Conservation (phyloP, 2,797 vertebrate species). For the Pangasius djambal region DNA sequence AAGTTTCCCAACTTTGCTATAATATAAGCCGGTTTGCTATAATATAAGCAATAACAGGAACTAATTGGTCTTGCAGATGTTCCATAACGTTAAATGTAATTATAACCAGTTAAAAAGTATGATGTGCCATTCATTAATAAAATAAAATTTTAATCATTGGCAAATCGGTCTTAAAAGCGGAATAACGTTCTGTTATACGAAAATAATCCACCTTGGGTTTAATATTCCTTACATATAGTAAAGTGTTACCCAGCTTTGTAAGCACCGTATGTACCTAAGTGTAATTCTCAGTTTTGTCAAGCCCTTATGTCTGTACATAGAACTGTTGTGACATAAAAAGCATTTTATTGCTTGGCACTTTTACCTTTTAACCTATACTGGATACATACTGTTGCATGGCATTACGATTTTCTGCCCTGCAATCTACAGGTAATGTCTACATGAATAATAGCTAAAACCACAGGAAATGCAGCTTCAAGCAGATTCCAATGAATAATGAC, state of each 20-base stretch:
- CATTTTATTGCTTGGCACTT: neutral
- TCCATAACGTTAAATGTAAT: neutral
- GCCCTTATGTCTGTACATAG: neutral
- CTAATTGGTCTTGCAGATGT: neutral
- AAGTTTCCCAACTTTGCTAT: no score
- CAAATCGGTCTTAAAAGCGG: neutral
- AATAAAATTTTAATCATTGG: neutral
- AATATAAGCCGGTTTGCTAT: neutral
- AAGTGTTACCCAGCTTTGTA: neutral
- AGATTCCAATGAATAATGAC: neutral
- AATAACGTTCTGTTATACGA: neutral
- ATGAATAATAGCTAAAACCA: conserved; percentile 3
- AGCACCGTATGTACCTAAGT: neutral
- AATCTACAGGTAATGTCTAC: neutral
- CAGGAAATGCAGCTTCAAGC: conserved; percentile 1
- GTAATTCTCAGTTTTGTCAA: neutral
- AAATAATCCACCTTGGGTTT: neutral
- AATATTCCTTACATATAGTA: neutral
- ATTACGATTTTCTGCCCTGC: neutral
- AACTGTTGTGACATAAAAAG: neutral
- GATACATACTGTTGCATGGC: neutral
- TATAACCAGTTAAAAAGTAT: neutral
- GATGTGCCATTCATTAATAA: neutral
- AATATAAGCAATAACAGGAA: neutral
- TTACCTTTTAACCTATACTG: neutral